These are phyloP conservation scores for Lacerta agilis DNA, from an alignment of 2,797 vertebrate species.

Conservation along the genomic window DNA sequence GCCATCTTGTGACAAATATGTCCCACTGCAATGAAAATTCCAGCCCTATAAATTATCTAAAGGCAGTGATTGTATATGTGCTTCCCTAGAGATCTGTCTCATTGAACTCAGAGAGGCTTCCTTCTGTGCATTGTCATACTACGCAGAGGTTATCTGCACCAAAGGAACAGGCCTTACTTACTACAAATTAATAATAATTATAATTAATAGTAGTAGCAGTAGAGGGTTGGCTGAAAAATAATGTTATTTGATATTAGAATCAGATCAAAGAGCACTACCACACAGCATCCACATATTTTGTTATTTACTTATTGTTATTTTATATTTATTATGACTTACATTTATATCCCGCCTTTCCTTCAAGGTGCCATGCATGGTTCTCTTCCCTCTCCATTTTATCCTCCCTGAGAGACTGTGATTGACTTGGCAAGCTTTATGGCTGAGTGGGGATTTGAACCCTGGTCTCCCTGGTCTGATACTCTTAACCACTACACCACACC, in stretches of 20 bases:
- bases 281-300: too few relatives aligned
- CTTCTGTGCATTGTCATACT: not conserved
- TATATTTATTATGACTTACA: not conserved
- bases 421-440: not conserved
- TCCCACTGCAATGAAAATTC: slow-evolving; percentile 46
- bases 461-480: not conserved
- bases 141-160: too few relatives aligned
- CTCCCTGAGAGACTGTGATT: not conserved
- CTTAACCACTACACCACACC: not conserved
- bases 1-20: slow-evolving; percentile 75
- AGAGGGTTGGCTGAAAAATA: not conserved
- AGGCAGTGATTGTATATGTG: not conserved
- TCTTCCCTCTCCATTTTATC: not conserved
- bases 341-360: not conserved
- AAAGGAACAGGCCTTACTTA: not conserved
- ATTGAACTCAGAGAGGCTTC: not conserved
- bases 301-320: not conserved
- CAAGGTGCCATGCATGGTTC: not conserved
- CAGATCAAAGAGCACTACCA: too few relatives aligned
- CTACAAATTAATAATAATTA: not conserved
- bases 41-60: accelerated
- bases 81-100: not conserved
- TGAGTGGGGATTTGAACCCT: not conserved
- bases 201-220: not conserved
- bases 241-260: not conserved